Evolutionary conservation across 2,113 vertebrate genomes (phyloP).

Genomic region (Melanerpes aurifrons): DNA sequence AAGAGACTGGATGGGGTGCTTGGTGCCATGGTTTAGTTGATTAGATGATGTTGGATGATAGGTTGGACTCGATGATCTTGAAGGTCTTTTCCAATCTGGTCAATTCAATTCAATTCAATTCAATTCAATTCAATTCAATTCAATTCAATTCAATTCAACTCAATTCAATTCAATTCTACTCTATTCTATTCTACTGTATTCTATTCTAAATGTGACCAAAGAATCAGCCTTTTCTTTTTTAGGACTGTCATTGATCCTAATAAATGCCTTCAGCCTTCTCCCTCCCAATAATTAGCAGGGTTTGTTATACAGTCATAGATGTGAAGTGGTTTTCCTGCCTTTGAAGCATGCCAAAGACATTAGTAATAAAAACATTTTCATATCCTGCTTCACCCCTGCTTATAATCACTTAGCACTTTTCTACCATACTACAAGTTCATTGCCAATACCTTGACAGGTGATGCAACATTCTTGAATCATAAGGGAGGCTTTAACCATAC

Average conservation of each 20-base stretch:
- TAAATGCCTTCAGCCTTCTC: neutral
- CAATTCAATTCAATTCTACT: too few relatives aligned
- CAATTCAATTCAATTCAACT: too few relatives aligned
- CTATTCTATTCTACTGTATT: too few relatives aligned
- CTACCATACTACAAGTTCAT: constrained; percentile 3
- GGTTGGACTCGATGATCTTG: too few relatives aligned
- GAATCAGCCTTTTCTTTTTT: neutral
- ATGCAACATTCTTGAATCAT: neutral
- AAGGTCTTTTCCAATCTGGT: too few relatives aligned
- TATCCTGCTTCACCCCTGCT: constrained; percentile 36
- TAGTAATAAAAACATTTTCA: constrained; percentile 46
- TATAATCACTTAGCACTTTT: constrained; percentile 21
- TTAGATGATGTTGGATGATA: too few relatives aligned
- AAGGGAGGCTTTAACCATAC: neutral
- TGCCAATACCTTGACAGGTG: constrained; percentile 18
- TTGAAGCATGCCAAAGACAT: neutral
- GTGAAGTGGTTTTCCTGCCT: neutral
- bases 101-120: too few relatives aligned
- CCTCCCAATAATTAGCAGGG: neutral
- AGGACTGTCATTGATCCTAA: neutral
- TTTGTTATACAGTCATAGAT: neutral
- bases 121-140: too few relatives aligned
- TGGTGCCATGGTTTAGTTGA: too few relatives aligned
- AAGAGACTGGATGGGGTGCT: too few relatives aligned
- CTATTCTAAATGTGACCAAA: neutral